Evolutionary conservation across 2,888 invertebrate species (phyloP).

Genomic region (Corythucha ciliata): DNA sequence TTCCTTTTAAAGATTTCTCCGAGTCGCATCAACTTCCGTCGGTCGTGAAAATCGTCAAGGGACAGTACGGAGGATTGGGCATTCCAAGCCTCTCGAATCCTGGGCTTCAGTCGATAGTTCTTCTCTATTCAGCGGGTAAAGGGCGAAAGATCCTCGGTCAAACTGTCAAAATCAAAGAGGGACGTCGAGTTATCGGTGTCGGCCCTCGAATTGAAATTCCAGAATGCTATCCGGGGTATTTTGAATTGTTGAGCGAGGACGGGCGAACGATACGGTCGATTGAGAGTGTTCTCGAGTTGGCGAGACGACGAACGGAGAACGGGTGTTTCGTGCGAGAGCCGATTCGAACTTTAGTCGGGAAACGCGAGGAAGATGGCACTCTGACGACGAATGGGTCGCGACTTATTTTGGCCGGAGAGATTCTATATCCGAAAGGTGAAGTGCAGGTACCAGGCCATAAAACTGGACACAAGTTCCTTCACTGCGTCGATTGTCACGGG

Average conservation of each 20-base stretch:
- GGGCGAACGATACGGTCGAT: constrained; percentile 83
- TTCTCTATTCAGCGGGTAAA: constrained; percentile 75
- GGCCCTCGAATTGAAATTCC: constrained; percentile 81
- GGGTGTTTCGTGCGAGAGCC: constrained; percentile 71
- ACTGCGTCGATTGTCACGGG: constrained; percentile 76
- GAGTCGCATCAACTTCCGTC: constrained; percentile 65
- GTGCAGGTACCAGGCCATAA: constrained; percentile 51
- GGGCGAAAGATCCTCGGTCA: constrained; percentile 76
- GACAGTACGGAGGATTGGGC: constrained; percentile 85
- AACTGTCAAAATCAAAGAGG: constrained; percentile 83
- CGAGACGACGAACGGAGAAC: constrained; percentile 57
- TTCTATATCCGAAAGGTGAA: constrained; percentile 69
- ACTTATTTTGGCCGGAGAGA: constrained; percentile 73
- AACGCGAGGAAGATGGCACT: constrained; percentile 50
- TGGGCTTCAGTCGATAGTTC: constrained; percentile 73
- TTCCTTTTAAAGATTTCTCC: constrained; percentile 63
- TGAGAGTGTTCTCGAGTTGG: constrained; percentile 75
- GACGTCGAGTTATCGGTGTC: constrained; percentile 67
- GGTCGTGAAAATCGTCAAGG: constrained; percentile 85
- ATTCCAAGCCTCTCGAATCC: constrained; percentile 80
- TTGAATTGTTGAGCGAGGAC: constrained; percentile 89
- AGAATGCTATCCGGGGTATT: constrained; percentile 82
- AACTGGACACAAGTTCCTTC: constrained; percentile 71
- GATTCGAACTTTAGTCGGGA: constrained; percentile 54
- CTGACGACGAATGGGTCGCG: constrained; percentile 58